Evolutionary conservation across 2,113 vertebrate genomes (phyloP).

Genomic region (Sakesphorus luctuosus): DNA sequence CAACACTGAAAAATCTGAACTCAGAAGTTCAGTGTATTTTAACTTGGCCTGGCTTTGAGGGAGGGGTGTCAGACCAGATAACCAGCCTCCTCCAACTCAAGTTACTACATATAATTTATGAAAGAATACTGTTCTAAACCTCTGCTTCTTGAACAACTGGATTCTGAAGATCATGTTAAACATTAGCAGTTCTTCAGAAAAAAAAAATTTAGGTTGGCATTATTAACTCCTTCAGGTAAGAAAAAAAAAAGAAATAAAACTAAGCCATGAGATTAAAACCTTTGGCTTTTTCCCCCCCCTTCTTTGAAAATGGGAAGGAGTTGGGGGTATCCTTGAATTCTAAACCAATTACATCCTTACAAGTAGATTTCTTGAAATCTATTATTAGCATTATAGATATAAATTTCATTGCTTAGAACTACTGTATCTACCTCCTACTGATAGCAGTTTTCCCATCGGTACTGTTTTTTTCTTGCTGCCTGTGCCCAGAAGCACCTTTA

Average conservation of each 20-base stretch:
- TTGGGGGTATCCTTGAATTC: neutral
- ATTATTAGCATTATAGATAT: neutral
- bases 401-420: neutral
- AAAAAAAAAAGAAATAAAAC: neutral
- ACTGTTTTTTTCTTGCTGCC: neutral
- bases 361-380: neutral
- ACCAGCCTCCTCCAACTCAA: neutral
- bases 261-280: neutral
- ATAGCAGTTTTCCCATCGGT: neutral
- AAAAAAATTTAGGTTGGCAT: neutral
- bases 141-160: neutral
- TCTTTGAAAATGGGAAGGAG: neutral
- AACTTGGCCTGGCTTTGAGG: neutral
- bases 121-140: neutral
- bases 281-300: accelerated
- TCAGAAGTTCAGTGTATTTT: neutral
- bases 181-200: neutral
- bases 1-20: neutral
- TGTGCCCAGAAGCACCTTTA: neutral
- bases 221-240: neutral
- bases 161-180: neutral
- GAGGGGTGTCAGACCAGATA: neutral
- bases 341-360: neutral
- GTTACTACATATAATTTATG: neutral
- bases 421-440: neutral